phyloP scores from a whole-genome alignment of 2,113 vertebrate species.

The Melanerpes aurifrons region DNA sequence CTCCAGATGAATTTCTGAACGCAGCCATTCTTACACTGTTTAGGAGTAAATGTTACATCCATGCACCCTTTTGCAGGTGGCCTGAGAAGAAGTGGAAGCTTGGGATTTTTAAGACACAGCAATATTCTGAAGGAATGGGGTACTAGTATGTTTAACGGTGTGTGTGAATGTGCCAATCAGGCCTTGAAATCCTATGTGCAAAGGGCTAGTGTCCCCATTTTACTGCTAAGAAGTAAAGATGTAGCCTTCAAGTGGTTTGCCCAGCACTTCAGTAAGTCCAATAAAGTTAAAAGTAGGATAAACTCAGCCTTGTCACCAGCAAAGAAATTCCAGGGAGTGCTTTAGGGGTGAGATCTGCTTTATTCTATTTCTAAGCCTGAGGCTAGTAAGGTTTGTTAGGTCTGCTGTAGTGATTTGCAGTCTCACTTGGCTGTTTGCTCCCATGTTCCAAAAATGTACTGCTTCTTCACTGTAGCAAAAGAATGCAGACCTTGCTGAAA shows the following conservation, averaged over 20 bases:
- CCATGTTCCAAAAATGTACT: background rate
- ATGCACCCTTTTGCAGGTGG: background rate
- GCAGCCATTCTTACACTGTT: background rate
- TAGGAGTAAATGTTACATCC: conserved; percentile 29
- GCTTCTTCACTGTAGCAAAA: background rate
- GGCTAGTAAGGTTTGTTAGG: background rate
- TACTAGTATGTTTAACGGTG: background rate
- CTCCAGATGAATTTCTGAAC: conserved; percentile 55
- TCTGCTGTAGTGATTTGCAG: background rate
- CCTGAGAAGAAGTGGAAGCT: background rate
- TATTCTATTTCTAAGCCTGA: background rate
- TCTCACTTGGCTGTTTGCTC: background rate
- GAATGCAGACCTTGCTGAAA: background rate
- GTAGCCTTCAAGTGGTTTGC: background rate
- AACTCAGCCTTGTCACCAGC: background rate
- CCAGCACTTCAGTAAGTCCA: background rate
- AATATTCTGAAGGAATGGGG: background rate
- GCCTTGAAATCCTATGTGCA: background rate
- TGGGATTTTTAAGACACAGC: background rate
- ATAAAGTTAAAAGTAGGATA: background rate
- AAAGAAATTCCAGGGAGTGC: background rate
- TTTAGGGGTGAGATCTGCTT: background rate
- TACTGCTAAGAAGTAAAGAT: background rate
- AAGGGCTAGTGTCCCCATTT: background rate
- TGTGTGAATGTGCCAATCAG: background rate